Evolutionary conservation across 1,140 invertebrate species (phyloP), one percentile per base, ranked within the genome.

Genomic region (Aphelinus certus): DNA sequence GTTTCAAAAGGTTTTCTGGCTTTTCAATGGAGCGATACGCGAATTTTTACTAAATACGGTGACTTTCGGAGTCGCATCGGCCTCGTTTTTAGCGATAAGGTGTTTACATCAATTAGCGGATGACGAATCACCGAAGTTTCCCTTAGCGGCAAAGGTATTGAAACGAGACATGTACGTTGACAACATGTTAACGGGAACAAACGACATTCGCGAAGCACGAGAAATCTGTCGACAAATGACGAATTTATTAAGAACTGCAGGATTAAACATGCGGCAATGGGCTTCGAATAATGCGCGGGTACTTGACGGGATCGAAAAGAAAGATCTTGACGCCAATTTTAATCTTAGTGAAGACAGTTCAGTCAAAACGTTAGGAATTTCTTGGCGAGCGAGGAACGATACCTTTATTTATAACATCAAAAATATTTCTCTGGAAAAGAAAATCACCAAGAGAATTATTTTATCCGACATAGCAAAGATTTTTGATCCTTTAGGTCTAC

Each of bases 81-180:
- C n/a, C n/a, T n/a, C n/a, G n/a, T n/a, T n/a, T n/a, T n/a, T n/a
- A n/a, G n/a, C n/a, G n/a, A n/a, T n/a, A n/a, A n/a, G n/a, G n/a
- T n/a, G n/a, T n/a, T n/a, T n/a, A n/a, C n/a, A n/a, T n/a, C n/a
- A n/a, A n/a, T n/a, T 69, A n/a, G 0, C 42, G 2, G 42, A 69
- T 1, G 49, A 66, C 63, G 79, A 80, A 70, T 2, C 10, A 46
- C 6, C 68, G 1, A 7, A 75, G 47, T 84, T 73, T 71, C 84
- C 80, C 2, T 6, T 45, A 3, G 79, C 68, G 7, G 62, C 79
- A 26, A 58, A 71, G 72, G 76, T 82, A 1, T 67, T 84, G 51
- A 64, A 77, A 71, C 76, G 72, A 5, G 82, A 84, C 73, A 80
- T 85, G 46, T 87, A 87, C 68, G 84, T 88, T 5, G 88, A 89